Percentiles rank a stretch among this genome's conserved stretches.
Evolutionary conservation across 2,888 invertebrate genomes (phyloP).

Genomic region (Julus scanicus): DNA sequence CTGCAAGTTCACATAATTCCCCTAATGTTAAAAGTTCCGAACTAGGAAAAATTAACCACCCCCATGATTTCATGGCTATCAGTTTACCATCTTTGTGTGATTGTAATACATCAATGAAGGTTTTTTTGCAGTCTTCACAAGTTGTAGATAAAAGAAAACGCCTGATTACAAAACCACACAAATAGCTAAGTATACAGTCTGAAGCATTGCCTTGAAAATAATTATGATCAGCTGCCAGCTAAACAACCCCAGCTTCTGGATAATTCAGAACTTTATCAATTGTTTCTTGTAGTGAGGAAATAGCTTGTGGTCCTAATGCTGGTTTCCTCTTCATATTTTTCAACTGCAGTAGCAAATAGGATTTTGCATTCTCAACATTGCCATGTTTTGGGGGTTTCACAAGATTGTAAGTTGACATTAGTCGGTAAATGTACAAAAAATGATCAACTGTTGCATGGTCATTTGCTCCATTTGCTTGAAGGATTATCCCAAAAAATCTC

Average conservation of each 20-base stretch:
- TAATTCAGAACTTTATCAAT: background rate
- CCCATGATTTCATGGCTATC: background rate
- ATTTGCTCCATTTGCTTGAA: conserved; percentile 21
- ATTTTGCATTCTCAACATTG: background rate
- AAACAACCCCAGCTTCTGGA: conserved; percentile 13
- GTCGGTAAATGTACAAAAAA: conserved; percentile 21
- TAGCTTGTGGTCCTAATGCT: conserved; percentile 11
- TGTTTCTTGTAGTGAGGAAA: background rate
- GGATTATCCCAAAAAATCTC: conserved; percentile 17
- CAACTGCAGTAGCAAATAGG: background rate
- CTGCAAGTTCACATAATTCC: background rate
- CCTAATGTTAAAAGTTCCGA: background rate
- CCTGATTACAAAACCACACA: background rate
- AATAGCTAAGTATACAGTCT: background rate
- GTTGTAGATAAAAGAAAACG: background rate
- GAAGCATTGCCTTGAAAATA: background rate
- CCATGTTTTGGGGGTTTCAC: conserved; percentile 37
- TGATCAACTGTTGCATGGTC: conserved; percentile 32
- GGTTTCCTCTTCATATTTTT: background rate
- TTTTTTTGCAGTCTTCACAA: background rate
- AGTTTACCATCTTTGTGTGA: background rate
- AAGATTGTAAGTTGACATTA: conserved; percentile 14
- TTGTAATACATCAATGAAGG: background rate
- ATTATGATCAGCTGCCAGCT: background rate
- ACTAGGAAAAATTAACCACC: background rate